Evolutionary conservation across 2,113 vertebrate species (phyloP).

Genomic region (Menidia beryllina): DNA sequence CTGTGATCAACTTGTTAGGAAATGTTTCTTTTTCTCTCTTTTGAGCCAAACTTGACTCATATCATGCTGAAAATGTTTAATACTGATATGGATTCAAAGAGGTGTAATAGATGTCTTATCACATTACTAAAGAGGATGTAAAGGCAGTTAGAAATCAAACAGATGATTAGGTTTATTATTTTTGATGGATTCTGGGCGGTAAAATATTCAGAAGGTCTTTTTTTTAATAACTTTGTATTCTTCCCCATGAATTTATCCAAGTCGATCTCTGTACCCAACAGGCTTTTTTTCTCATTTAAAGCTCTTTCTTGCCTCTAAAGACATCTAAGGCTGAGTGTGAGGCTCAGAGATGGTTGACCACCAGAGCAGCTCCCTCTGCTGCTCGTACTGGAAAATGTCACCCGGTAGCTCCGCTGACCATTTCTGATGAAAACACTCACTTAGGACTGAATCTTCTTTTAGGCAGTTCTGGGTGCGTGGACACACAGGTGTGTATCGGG

Average conservation of each 20-base stretch:
- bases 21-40: neutral
- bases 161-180: neutral
- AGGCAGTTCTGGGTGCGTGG: constrained; percentile 2
- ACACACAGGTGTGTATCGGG: constrained; percentile 16
- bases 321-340: neutral
- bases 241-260: neutral
- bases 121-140: neutral
- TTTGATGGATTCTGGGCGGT: neutral
- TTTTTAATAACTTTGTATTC: neutral
- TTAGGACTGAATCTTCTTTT: neutral
- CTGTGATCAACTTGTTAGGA: constrained; percentile 2
- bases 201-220: neutral
- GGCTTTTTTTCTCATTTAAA: constrained; percentile 1
- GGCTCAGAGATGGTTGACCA: neutral
- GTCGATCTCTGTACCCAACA: neutral
- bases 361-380: constrained; percentile 59
- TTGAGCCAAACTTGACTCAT: neutral
- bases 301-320: neutral
- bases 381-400: constrained; percentile 20
- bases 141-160: neutral
- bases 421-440: neutral
- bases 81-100: neutral
- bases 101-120: neutral
- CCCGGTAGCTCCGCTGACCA: constrained; percentile 7
- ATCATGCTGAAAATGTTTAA: neutral